These are phyloP conservation scores for Tychaedon coryphoeus DNA, from an alignment of 2,113 vertebrate species.

Conservation along the genomic window DNA sequence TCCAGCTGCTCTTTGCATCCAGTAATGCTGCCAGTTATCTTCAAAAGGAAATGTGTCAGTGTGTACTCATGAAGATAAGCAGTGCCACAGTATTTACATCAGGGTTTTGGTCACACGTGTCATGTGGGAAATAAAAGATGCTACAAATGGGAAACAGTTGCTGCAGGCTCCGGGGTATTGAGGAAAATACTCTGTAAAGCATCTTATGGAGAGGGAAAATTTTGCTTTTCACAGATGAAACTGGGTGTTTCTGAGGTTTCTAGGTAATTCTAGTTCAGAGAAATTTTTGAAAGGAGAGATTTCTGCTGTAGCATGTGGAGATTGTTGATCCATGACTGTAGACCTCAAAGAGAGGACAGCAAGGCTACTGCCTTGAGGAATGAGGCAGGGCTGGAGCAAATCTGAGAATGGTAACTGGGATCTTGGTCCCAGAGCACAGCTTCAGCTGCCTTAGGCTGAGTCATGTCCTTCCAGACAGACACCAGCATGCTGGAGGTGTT, in stretches of 20 bases:
- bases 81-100: constrained; percentile 5
- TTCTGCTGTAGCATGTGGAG: background rate
- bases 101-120: background rate
- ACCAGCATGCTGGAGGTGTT: fast-evolving
- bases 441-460: background rate
- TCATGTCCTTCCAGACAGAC: background rate
- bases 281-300: background rate
- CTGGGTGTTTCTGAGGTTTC: background rate
- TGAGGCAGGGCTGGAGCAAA: background rate
- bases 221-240: background rate
- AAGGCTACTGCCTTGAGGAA: background rate
- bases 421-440: background rate
- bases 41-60: constrained; percentile 24
- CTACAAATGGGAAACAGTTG: constrained; percentile 16
- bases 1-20: constrained; percentile 32
- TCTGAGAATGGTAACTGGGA: background rate
- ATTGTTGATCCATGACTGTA: background rate
- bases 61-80: background rate
- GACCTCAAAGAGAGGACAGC: background rate
- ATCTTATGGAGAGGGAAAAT: background rate
- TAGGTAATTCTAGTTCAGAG: background rate
- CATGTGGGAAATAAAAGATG: background rate
- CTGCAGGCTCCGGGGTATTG: background rate
- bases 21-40: constrained; percentile 16
- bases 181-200: background rate